phyloP scores from a whole-genome alignment of 2,888 invertebrate genomes.

The Parnassius apollo region DNA sequence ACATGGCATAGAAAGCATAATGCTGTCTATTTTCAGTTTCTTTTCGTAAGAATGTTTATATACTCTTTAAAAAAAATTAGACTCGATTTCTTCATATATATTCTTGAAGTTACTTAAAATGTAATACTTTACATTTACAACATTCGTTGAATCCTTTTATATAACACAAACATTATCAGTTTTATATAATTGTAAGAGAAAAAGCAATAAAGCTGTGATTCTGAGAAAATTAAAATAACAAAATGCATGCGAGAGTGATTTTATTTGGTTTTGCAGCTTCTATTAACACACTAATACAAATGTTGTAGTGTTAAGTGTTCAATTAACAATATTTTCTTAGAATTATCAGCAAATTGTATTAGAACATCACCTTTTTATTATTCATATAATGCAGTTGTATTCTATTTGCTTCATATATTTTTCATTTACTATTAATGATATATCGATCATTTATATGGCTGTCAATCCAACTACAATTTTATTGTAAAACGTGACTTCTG shows the following conservation, averaged over 20 bases:
- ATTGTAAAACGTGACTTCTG: not conserved
- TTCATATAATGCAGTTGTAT: no score
- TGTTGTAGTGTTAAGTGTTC: conserved; percentile 11
- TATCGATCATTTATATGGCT: no score
- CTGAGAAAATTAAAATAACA: conserved; percentile 16
- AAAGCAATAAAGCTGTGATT: not conserved
- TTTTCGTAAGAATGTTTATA: no score
- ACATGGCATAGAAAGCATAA: no score
- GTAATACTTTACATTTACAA: not conserved
- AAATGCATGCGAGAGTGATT: conserved; percentile 14
- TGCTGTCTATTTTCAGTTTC: no score
- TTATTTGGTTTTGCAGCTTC: conserved; percentile 17
- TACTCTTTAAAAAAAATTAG: no score
- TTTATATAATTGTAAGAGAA: no score
- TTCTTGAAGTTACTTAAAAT: no score
- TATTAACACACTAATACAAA: conserved; percentile 18
- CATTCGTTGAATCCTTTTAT: not conserved
- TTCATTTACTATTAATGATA: no score
- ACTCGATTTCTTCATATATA: no score
- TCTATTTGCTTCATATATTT: no score
- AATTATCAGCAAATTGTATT: not conserved
- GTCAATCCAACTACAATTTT: not conserved
- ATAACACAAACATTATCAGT: no score
- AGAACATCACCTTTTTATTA: not conserved
- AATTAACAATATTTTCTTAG: conserved; percentile 22